Evolutionary conservation across 2,888 invertebrate genomes (phyloP).

Genomic region (Caenorhabditis doughertyi): DNA sequence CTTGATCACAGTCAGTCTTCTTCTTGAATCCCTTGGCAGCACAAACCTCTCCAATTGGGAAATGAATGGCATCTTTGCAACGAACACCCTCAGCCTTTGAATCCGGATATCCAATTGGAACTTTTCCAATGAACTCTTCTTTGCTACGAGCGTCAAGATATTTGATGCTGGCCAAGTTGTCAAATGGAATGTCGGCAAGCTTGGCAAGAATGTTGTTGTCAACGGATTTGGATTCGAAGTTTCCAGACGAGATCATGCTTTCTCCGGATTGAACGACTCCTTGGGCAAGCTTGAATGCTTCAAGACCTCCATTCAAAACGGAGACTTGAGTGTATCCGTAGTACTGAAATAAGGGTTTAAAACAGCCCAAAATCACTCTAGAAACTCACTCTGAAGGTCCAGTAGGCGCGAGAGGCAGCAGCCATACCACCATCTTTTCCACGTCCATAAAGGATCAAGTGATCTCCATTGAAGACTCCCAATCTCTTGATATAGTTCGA

Average conservation of each 20-base stretch:
- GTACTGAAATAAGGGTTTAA: constrained; percentile 56
- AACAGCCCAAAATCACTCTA: background rate
- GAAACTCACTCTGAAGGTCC: constrained; percentile 69
- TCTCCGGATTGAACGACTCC: constrained; percentile 62
- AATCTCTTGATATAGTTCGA: constrained; percentile 73
- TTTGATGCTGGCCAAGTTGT: constrained; percentile 54
- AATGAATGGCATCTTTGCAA: constrained; percentile 61
- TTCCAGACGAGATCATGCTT: constrained; percentile 58
- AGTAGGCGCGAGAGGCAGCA: constrained; percentile 72
- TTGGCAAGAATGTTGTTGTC: constrained; percentile 47
- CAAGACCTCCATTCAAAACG: constrained; percentile 74
- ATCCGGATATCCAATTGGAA: constrained; percentile 62
- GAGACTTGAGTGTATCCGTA: constrained; percentile 71
- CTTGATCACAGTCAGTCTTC: constrained; percentile 63
- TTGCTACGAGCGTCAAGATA: constrained; percentile 58
- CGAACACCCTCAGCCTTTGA: constrained; percentile 46
- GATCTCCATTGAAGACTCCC: constrained; percentile 74
- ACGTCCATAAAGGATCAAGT: constrained; percentile 73
- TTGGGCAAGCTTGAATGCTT: constrained; percentile 65
- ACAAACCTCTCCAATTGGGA: constrained; percentile 58
- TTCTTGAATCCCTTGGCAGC: constrained; percentile 66
- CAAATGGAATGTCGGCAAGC: constrained; percentile 59
- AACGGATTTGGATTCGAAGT: constrained; percentile 54
- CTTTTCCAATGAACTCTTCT: constrained; percentile 62
- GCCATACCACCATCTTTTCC: constrained; percentile 76